Conservation (phyloP, 1,140 invertebrate species). For the Platyura marginata region DNA sequence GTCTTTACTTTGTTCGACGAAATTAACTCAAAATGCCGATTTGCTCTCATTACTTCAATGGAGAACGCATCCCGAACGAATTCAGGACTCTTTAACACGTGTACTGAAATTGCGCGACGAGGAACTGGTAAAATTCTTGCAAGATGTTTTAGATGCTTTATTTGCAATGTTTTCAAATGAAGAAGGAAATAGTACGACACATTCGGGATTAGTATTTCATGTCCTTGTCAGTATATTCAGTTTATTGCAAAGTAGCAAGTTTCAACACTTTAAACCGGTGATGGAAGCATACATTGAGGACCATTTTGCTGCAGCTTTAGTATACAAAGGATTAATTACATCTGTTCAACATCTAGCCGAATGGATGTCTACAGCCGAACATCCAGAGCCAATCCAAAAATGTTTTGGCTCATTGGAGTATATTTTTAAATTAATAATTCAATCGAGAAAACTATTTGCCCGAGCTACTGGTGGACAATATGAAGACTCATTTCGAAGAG, state of each 20-base stretch:
- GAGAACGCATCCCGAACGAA: slow-evolving; percentile 69
- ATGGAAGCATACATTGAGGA: slow-evolving; percentile 90
- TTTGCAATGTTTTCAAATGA: slow-evolving; percentile 90
- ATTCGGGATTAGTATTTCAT: slow-evolving; percentile 43
- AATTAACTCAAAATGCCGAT: slow-evolving; percentile 86
- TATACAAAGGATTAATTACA: slow-evolving; percentile 78
- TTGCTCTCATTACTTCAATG: slow-evolving; percentile 76
- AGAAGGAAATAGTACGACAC: slow-evolving; percentile 64
- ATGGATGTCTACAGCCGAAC: slow-evolving; percentile 62
- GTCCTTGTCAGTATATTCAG: slow-evolving; percentile 80
- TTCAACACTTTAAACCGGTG: slow-evolving; percentile 88
- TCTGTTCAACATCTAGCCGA: slow-evolving; percentile 85
- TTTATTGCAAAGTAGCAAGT: slow-evolving; percentile 77
- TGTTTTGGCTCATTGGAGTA: slow-evolving; percentile 84
- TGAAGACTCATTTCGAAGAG: slow-evolving; percentile 65
- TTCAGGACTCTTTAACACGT: slow-evolving; percentile 64
- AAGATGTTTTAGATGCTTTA: slow-evolving; percentile 86
- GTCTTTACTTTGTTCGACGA: slow-evolving; percentile 82
- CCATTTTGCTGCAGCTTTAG: slow-evolving; percentile 87
- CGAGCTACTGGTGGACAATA: slow-evolving; percentile 72
- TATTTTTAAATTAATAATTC: slow-evolving; percentile 89
- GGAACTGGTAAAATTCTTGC: slow-evolving; percentile 91
- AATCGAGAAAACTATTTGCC: slow-evolving; percentile 75
- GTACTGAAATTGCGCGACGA: slow-evolving; percentile 64
- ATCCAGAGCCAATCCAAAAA: slow-evolving; percentile 74